Conservation (phyloP, 2,113 vertebrate genomes). For the Gulo gulo region DNA sequence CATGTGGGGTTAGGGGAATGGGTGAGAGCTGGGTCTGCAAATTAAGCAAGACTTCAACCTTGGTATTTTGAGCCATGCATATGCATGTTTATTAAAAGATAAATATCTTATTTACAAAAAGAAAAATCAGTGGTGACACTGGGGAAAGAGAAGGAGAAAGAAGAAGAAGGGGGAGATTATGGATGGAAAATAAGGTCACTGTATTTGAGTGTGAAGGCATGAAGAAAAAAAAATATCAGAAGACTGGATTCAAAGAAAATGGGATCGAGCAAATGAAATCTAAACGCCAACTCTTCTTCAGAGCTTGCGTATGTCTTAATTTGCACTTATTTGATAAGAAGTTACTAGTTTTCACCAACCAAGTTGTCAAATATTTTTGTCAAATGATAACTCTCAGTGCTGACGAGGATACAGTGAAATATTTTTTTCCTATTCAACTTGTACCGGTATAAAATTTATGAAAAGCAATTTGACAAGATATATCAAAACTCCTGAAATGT, state of each 20-base stretch:
- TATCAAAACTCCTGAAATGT: not conserved
- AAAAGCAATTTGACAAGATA: constrained; percentile 5
- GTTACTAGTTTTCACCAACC: not conserved
- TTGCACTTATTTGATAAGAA: constrained; percentile 26
- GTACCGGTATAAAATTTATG: not conserved
- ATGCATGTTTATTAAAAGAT: not conserved
- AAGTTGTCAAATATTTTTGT: constrained; percentile 5
- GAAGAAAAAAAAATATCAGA: not conserved
- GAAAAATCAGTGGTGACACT: not conserved
- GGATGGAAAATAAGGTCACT: not conserved
- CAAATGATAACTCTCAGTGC: constrained; percentile 21
- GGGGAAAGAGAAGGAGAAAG: not conserved
- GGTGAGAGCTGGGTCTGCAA: not conserved
- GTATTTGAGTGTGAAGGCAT: not conserved
- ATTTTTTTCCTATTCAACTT: not conserved
- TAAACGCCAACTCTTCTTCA: not conserved
- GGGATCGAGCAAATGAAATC: not conserved
- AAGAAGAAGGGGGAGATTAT: not conserved
- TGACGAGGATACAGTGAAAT: not conserved
- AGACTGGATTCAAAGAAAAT: not conserved
- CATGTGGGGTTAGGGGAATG: not conserved
- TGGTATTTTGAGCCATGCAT: not conserved
- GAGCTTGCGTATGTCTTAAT: not conserved
- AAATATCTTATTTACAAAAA: not conserved
- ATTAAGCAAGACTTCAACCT: not conserved